Evolutionary conservation across 1,140 invertebrate species (phyloP).

Genomic region (Tetramorium parvispinum): DNA sequence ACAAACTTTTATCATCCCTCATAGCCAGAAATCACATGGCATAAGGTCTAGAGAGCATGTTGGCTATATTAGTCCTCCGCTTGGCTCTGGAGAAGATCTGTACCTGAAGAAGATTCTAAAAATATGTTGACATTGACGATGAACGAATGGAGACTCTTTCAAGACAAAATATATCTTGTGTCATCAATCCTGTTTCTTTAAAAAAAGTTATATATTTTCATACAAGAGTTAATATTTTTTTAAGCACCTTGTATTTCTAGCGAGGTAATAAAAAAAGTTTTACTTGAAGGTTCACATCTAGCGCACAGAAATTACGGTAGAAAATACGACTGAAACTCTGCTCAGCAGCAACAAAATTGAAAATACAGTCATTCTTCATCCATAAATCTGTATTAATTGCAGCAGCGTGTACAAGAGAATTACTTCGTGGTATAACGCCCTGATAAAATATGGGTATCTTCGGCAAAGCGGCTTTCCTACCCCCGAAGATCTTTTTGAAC

Average conservation of each 20-base stretch:
- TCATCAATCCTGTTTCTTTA: no score
- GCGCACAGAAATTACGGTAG: background rate
- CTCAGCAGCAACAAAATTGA: conserved; percentile 10
- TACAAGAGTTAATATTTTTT: background rate
- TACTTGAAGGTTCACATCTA: background rate
- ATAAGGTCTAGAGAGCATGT: no score
- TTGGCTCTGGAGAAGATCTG: no score
- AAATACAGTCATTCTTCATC: conserved; percentile 4
- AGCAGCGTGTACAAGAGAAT: conserved; percentile 9
- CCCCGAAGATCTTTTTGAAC: background rate
- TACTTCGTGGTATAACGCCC: background rate
- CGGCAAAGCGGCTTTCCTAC: conserved; percentile 22
- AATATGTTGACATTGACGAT: no score
- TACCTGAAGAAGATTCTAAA: no score
- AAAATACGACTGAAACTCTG: background rate
- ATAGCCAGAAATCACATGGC: no score
- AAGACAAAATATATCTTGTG: no score
- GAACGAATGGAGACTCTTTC: no score
- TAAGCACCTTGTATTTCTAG: background rate
- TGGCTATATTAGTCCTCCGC: no score
- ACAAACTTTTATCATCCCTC: no score
- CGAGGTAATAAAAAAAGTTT: background rate
- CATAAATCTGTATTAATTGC: conserved; percentile 39
- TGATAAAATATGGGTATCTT: conserved; percentile 35
- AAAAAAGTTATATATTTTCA: no score